Percentiles rank a stretch among this genome's conserved stretches.
phyloP scores from a whole-genome alignment of 2,797 vertebrate genomes.

The Pipistrellus pygmaeus region DNA sequence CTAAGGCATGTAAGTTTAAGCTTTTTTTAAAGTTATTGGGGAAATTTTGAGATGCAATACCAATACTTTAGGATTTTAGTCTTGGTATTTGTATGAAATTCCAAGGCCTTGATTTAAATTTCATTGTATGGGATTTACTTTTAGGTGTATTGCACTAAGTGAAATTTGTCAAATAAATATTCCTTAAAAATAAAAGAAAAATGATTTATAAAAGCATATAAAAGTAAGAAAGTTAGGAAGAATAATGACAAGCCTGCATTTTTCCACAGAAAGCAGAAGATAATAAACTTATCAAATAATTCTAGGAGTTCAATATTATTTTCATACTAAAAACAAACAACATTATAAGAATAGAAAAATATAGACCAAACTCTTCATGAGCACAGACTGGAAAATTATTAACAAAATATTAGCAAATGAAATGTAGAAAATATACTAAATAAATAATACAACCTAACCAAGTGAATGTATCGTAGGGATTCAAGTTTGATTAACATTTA shows the following conservation, averaged over 20 bases:
- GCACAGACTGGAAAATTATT: background rate
- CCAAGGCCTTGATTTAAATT: too few species aligned
- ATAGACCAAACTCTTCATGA: background rate
- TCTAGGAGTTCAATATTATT: background rate
- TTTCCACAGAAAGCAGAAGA: background rate
- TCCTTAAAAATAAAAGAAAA: too few species aligned
- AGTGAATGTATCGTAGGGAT: background rate
- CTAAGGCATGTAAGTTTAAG: too few species aligned
- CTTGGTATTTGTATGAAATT: too few species aligned
- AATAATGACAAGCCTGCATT: background rate
- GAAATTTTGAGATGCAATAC: too few species aligned
- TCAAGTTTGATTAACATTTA: background rate
- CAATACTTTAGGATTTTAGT: too few species aligned
- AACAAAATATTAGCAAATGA: background rate
- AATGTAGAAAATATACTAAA: slow-evolving; percentile 16
- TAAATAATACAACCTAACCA: background rate
- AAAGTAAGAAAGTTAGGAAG: background rate
- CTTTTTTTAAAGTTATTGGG: too few species aligned
- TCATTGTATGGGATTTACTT: too few species aligned
- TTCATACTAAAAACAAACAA: background rate
- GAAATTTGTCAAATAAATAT: too few species aligned
- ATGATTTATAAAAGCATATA: too few species aligned
- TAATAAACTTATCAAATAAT: background rate
- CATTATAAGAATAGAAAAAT: background rate
- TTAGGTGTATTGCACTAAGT: too few species aligned